phyloP scores from a whole-genome alignment of 2,113 vertebrate genomes.

The Nettapus auritus region DNA sequence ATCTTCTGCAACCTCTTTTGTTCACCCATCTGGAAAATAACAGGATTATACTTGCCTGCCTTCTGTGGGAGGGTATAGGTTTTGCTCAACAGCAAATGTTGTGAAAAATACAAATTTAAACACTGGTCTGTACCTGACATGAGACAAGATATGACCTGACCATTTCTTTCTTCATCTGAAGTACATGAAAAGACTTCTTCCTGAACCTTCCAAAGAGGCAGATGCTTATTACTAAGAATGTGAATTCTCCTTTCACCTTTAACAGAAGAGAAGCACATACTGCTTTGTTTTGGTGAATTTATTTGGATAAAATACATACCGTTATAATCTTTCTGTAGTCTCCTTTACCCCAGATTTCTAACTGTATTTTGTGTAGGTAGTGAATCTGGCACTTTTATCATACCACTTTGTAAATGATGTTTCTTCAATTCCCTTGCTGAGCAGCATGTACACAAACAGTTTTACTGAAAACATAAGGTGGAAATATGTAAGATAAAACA shows the following conservation, averaged over 20 bases:
- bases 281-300: background rate
- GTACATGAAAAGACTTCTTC: background rate
- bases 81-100: constrained; percentile 33
- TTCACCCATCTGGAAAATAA: constrained; percentile 69
- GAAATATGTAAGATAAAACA: background rate
- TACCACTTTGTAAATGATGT: background rate
- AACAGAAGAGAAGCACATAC: background rate
- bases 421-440: background rate
- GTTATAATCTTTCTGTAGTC: background rate
- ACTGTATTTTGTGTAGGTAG: background rate
- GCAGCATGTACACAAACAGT: background rate
- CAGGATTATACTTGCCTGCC: constrained; percentile 42
- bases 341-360: background rate
- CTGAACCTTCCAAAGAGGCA: background rate
- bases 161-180: background rate
- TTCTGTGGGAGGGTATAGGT: constrained; percentile 31
- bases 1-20: constrained; percentile 51
- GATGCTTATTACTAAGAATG: background rate
- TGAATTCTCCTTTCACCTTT: background rate
- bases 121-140: background rate
- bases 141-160: background rate
- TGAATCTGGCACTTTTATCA: background rate
- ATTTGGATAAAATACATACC: background rate
- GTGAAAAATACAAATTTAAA: constrained; percentile 31
- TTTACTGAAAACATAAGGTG: background rate